phyloP scores from a whole-genome alignment of 2,888 invertebrate genomes.

The Dasypolia templi region DNA sequence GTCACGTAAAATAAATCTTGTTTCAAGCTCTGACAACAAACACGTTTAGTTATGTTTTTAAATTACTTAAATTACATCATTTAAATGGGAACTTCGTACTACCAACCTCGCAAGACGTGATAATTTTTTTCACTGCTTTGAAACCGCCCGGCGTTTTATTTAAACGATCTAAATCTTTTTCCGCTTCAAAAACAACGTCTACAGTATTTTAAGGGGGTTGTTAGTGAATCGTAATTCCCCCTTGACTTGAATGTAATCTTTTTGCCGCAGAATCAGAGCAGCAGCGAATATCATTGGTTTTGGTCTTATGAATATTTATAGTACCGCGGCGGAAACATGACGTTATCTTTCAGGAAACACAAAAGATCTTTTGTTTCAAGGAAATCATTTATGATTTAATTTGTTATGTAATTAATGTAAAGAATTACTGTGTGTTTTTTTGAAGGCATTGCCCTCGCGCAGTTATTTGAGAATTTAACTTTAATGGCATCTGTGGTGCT shows the following conservation, averaged over 20 bases:
- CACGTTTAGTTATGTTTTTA: conserved; percentile 38
- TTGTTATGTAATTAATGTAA: conserved; percentile 61
- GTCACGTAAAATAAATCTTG: conserved; percentile 46
- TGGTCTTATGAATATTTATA: conserved; percentile 68
- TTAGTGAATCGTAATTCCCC: conserved; percentile 10
- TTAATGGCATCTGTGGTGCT: background rate
- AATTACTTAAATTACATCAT: conserved; percentile 31
- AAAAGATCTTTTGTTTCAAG: conserved; percentile 62
- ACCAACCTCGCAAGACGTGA: conserved; percentile 21
- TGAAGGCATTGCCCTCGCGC: conserved; percentile 48
- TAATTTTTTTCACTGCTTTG: background rate
- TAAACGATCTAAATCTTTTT: background rate
- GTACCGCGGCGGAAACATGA: conserved; percentile 54
- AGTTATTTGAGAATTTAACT: conserved; percentile 10
- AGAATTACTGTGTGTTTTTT: conserved; percentile 33
- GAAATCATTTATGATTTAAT: conserved; percentile 55
- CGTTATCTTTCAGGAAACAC: conserved; percentile 63
- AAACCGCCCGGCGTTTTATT: background rate
- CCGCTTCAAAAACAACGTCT: background rate
- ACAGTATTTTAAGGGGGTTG: background rate
- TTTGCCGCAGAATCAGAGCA: conserved; percentile 32
- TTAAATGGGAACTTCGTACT: conserved; percentile 49
- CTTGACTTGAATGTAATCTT: conserved; percentile 29
- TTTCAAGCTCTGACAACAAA: conserved; percentile 26
- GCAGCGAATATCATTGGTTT: conserved; percentile 36